A percentile compares a stretch with the other conserved stretches of the same genome.
Evolutionary conservation across 2,113 vertebrate species (phyloP).

Genomic region (Paedocypris sp.): DNA sequence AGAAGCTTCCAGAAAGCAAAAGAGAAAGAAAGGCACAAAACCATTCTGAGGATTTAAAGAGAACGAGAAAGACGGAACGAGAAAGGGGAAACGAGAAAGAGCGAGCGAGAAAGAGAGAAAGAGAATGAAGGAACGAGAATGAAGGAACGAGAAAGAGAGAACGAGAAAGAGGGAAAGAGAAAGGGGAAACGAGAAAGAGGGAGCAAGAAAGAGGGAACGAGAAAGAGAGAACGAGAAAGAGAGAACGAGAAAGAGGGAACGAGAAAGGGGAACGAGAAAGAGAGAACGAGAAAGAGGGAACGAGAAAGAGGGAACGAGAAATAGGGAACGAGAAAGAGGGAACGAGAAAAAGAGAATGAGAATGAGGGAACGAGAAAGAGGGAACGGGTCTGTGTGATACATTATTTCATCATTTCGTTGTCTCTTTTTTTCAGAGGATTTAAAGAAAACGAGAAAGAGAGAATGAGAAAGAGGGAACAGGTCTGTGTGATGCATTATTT

Average conservation of each 20-base stretch:
- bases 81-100: not conserved
- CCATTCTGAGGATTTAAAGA: not conserved
- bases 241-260: not conserved
- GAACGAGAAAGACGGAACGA: not conserved
- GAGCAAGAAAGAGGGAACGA: not conserved
- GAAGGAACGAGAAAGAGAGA: not conserved
- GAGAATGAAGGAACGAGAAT: not conserved
- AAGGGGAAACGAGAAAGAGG: not conserved
- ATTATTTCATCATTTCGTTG: too few species aligned
- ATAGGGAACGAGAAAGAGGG: not conserved
- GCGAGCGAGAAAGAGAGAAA: not conserved
- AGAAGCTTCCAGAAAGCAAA: slow-evolving; percentile 1
- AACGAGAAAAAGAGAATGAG: not conserved
- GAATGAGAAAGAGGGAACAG: not conserved
- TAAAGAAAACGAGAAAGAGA: not conserved
- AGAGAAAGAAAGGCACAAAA: not conserved
- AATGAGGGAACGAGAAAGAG: not conserved
- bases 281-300: not conserved
- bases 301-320: not conserved
- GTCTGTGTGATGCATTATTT: not conserved
- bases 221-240: not conserved
- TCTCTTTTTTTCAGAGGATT: too few species aligned
- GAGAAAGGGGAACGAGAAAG: not conserved
- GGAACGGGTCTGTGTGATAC: too few species aligned
- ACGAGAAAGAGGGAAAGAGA: not conserved